Evolutionary conservation across 2,888 invertebrate species (phyloP), one percentile per base, ranked within the genome.

Genomic region (Globia sparganii): DNA sequence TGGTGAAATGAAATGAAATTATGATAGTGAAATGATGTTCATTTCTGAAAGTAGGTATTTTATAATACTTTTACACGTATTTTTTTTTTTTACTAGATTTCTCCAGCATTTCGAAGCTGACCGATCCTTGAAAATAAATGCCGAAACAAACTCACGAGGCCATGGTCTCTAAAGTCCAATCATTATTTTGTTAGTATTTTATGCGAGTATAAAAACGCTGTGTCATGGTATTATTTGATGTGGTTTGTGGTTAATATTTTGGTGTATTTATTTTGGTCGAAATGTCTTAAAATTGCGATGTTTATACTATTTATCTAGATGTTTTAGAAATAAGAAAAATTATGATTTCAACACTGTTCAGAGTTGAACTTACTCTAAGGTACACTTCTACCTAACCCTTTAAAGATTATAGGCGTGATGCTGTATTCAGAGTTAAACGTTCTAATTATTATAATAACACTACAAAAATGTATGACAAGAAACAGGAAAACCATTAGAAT

Each of bases 401-500:
- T 1, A 0, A 0, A 1, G 8, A 25, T 53, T 11, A 53, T 4
- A 53, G n/a, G 18, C 5, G 11, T 21, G 0, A 21, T 11, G 43
- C 13, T 37, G 18, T 59, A 1, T 59, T 46, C 4, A 13, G 18
- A 31, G 3, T 34, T 25, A 4, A 49, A 28, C 18, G 3, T 18
- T 34, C 8, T 13, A 2, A 34, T 46, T 46, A 82, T 56, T 5
- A 59, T n/a, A 58, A 37, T 59, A 56, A n/a, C n/a, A 15, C 2
- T 37, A 68, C 28, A 72, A 53, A 46, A 58, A 67, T 53, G 59
- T 56, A 56, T 18, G 43, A 28, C n/a, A 37, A n/a, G 25, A 25
- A 68, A 53, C 75, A 85, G 72, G 71, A 81, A 85, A 73, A 70
- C 61, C 49, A 78, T 65, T 73, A 56, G 61, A 73, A 67, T 64